These are phyloP conservation scores for Smittia aterrima DNA, from an alignment of 2,888 invertebrate genomes.

Conservation along the genomic window DNA sequence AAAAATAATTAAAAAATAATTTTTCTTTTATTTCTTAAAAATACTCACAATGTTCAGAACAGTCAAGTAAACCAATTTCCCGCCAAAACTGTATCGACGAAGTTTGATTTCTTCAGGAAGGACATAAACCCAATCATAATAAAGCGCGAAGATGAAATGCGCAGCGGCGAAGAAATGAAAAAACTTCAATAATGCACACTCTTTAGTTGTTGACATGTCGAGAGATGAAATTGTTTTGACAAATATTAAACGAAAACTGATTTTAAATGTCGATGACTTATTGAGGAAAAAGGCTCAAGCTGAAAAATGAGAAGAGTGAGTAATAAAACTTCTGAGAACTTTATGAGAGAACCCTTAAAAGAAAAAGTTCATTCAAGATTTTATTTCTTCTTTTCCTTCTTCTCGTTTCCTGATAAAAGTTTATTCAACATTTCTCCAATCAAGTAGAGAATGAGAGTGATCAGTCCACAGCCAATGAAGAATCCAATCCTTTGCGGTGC, in stretches of 20 bases:
- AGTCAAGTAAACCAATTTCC: constrained; percentile 82
- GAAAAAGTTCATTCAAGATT: too few species aligned
- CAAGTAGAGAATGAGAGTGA: constrained; percentile 57
- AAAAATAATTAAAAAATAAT: constrained; percentile 35
- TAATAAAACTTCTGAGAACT: too few species aligned
- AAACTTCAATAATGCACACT: constrained; percentile 39
- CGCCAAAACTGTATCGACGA: constrained; percentile 58
- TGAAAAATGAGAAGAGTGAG: too few species aligned
- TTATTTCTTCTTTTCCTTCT: too few species aligned
- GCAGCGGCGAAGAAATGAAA: constrained; percentile 63
- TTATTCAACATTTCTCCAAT: constrained; percentile 11
- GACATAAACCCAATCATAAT: constrained; percentile 68
- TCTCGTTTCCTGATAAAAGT: background rate
- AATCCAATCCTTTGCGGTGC: constrained; percentile 66
- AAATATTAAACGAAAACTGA: background rate
- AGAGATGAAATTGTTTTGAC: background rate
- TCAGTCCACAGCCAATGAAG: constrained; percentile 60
- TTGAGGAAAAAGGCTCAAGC: too few species aligned
- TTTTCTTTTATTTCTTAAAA: background rate
- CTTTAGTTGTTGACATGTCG: background rate
- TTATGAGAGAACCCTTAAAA: too few species aligned
- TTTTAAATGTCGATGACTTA: too few species aligned
- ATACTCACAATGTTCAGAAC: constrained; percentile 75
- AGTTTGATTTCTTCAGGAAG: constrained; percentile 55
- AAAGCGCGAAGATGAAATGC: constrained; percentile 67